phyloP scores from a whole-genome alignment of 2,888 invertebrate species.

The Loripinus fragilis region DNA sequence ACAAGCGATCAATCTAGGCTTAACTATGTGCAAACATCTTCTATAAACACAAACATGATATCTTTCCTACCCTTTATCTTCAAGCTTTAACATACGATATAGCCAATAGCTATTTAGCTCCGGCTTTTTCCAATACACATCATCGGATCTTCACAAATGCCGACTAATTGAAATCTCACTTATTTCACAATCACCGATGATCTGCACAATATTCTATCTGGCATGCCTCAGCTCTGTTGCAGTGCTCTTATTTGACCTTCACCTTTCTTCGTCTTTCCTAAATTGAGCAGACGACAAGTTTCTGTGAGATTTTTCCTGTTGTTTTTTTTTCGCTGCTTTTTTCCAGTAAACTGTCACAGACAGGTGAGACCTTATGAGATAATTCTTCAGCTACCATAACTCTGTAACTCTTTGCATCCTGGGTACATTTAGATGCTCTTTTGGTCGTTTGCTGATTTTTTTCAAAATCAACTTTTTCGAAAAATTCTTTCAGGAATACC shows the following conservation, averaged over 20 bases:
- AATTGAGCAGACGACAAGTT: too few species aligned
- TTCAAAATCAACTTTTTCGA: too few species aligned
- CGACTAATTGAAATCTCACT: conserved; percentile 61
- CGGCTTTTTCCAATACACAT: conserved; percentile 61
- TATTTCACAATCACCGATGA: conserved; percentile 65
- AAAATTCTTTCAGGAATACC: too few species aligned
- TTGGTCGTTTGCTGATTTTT: too few species aligned
- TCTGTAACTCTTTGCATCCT: too few species aligned
- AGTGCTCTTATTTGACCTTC: neutral
- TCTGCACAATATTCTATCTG: conserved; percentile 51
- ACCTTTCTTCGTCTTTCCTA: neutral
- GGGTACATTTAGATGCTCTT: too few species aligned
- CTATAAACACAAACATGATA: conserved; percentile 11
- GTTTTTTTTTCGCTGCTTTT: too few species aligned
- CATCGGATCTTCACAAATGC: conserved; percentile 49
- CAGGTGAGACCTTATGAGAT: too few species aligned
- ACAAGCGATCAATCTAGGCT: conserved; percentile 14
- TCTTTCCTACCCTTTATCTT: neutral
- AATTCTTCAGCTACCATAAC: too few species aligned
- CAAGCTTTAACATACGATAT: conserved; percentile 12
- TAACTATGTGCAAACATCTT: conserved; percentile 20
- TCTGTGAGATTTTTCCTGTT: too few species aligned
- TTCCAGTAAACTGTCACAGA: too few species aligned
- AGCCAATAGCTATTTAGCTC: conserved; percentile 54
- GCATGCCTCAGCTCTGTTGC: conserved; percentile 28